Evolutionary conservation across 2,113 vertebrate genomes (phyloP).

Genomic region (Rhombomys opimus): DNA sequence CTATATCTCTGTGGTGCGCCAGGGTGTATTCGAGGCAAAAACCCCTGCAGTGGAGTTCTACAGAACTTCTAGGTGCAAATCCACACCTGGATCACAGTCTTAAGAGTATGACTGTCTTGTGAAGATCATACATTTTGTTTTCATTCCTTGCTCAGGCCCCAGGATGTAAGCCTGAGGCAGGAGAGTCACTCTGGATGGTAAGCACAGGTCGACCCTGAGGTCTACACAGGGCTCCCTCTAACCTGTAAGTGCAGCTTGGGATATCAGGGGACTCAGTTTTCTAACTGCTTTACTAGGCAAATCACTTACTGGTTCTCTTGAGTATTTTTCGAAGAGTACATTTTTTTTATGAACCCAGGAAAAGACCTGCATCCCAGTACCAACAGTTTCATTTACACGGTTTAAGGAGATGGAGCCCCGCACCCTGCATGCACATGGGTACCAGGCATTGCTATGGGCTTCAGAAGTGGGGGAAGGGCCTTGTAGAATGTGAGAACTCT

Average conservation of each 20-base stretch:
- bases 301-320: background rate
- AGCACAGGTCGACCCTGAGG: background rate
- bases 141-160: background rate
- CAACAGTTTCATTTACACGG: background rate
- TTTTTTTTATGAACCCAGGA: background rate
- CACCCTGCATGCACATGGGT: fast-evolving
- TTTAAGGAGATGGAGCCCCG: background rate
- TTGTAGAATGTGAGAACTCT: background rate
- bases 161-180: background rate
- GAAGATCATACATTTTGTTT: background rate
- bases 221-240: background rate
- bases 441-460: too few relatives aligned
- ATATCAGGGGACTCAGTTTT: background rate
- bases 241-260: background rate
- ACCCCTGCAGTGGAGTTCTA: background rate
- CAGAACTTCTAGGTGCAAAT: background rate
- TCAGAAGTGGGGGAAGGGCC: too few relatives aligned
- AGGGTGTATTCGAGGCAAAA: background rate
- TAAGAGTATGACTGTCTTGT: background rate
- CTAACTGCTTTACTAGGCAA: background rate
- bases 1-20: background rate
- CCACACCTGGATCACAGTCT: background rate
- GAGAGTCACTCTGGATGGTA: background rate
- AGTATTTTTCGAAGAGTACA: background rate
- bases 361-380: background rate